Percentiles rank a stretch among this genome's conserved stretches.
These are phyloP conservation scores for Pheosia gnoma DNA, from an alignment of 2,888 invertebrate genomes.

Conservation along the genomic window DNA sequence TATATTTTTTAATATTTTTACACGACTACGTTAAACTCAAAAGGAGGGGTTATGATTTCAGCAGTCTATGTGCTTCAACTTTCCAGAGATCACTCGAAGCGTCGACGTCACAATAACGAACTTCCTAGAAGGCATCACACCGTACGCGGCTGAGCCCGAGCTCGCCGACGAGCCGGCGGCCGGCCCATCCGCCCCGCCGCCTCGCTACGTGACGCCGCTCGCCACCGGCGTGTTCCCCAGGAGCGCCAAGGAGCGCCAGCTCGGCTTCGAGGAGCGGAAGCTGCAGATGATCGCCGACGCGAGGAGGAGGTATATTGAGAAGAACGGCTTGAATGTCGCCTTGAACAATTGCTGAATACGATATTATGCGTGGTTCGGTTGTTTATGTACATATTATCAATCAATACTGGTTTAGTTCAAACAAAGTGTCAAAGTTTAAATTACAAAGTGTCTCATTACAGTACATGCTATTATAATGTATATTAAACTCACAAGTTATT, in stretches of 20 bases:
- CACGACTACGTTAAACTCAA: too few species aligned
- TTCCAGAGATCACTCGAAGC: constrained; percentile 87
- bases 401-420: too few species aligned
- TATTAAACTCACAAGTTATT: too few species aligned
- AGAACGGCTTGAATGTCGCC: constrained; percentile 84
- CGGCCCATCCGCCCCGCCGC: constrained; percentile 24
- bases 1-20: too few species aligned
- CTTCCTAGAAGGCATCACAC: constrained; percentile 89
- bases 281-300: constrained; percentile 91
- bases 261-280: constrained; percentile 92
- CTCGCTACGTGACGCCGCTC: constrained; percentile 58
- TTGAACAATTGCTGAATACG: constrained; percentile 49
- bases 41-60: too few species aligned
- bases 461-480: too few species aligned
- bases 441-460: too few species aligned
- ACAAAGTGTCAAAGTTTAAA: too few species aligned
- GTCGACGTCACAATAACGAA: constrained; percentile 92
- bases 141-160: constrained; percentile 75
- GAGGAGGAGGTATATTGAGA: constrained; percentile 90
- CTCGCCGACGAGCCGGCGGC: constrained; percentile 33
- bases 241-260: constrained; percentile 85
- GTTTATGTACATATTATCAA: constrained; percentile 30
- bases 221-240: constrained; percentile 79
- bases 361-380: constrained; percentile 35
- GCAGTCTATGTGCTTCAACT: too few species aligned